Conservation (phyloP, 2,888 invertebrate genomes). For the Aelia acuminata region DNA sequence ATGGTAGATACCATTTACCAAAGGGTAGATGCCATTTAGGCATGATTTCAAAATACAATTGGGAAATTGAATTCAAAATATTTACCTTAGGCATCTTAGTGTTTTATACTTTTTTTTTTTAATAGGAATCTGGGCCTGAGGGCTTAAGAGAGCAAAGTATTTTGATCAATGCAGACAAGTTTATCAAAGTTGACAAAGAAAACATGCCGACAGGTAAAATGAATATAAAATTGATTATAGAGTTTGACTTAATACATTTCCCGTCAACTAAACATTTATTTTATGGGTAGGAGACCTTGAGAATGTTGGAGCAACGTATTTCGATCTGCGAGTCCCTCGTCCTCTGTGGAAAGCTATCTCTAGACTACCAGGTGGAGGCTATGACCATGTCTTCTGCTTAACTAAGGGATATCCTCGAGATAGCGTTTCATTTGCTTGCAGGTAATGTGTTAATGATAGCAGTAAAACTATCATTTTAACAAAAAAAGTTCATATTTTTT, state of each 20-base stretch:
- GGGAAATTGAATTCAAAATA: background rate
- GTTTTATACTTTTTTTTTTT: background rate
- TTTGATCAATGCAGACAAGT: slow-evolving; percentile 82
- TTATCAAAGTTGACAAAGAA: slow-evolving; percentile 79
- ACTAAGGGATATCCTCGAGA: slow-evolving; percentile 73
- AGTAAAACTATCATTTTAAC: background rate
- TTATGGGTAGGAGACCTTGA: slow-evolving; percentile 76
- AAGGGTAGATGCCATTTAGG: no score
- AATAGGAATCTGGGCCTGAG: slow-evolving; percentile 75
- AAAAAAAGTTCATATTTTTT: background rate
- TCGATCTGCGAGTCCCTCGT: slow-evolving; percentile 80
- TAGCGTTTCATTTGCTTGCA: slow-evolving; percentile 76
- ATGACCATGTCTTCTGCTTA: slow-evolving; percentile 87
- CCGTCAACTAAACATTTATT: background rate
- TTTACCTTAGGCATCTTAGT: no score
- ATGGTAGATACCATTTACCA: no score
- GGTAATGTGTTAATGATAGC: slow-evolving; percentile 69
- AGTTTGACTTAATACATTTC: background rate
- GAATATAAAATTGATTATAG: background rate
- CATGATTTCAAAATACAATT: slow-evolving; percentile 71
- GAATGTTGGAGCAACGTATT: slow-evolving; percentile 79
- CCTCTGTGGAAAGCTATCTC: slow-evolving; percentile 78
- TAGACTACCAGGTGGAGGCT: slow-evolving; percentile 80
- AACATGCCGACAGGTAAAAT: slow-evolving; percentile 79
- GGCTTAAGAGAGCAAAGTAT: slow-evolving; percentile 80